Evolutionary conservation across 2,797 vertebrate genomes (phyloP).

Genomic region (Ctenosaura bakeri): DNA sequence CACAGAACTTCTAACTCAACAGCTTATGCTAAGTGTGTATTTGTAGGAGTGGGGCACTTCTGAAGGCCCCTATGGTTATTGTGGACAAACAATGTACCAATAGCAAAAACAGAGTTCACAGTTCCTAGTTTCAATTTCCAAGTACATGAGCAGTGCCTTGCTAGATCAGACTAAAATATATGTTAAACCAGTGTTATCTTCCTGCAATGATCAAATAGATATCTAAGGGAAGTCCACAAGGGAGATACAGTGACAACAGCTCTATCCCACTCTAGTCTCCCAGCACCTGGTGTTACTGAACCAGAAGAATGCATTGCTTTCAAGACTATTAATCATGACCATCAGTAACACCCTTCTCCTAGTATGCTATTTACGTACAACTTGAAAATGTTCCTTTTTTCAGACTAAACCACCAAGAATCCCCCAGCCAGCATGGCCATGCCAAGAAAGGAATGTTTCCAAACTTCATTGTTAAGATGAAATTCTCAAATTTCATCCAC

Average conservation of each 20-base stretch:
- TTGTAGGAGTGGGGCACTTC: constrained; percentile 18
- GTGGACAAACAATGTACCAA: background rate
- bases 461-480: too few species aligned
- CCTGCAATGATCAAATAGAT: background rate
- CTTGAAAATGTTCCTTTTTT: too few species aligned
- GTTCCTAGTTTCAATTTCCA: background rate
- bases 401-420: too few species aligned
- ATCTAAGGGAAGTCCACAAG: too few species aligned
- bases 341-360: background rate
- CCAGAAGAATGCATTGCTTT: background rate
- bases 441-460: too few species aligned
- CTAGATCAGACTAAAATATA: background rate
- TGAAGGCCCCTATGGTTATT: too few species aligned
- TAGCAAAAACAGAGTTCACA: too few species aligned
- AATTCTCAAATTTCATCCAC: background rate
- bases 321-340: too few species aligned
- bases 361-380: background rate
- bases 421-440: too few species aligned
- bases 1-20: constrained; percentile 70
- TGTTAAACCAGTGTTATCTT: too few species aligned
- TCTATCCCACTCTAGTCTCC: background rate
- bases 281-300: background rate
- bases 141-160: background rate
- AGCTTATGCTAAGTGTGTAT: constrained; percentile 42
- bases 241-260: background rate